Evolutionary conservation across 2,797 vertebrate species (phyloP).

Genomic region (Peromyscus aztecus): DNA sequence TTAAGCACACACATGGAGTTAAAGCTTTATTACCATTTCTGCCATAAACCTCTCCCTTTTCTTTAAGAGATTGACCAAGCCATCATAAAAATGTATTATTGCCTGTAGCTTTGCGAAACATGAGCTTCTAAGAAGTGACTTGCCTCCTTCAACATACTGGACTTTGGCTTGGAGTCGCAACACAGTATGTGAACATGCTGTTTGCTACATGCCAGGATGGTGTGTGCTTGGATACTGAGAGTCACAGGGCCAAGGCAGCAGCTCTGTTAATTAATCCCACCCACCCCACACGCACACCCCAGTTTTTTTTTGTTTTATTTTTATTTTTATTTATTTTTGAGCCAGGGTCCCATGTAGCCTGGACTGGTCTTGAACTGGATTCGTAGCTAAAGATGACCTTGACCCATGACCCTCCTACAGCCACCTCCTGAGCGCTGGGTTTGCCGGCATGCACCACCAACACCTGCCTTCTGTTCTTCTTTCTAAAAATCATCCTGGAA

Average conservation of each 20-base stretch:
- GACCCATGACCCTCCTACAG: no score
- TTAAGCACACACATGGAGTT: constrained; percentile 77
- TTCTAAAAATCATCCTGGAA: background rate
- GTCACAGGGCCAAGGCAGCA: background rate
- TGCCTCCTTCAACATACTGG: constrained; percentile 36
- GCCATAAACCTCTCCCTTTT: constrained; percentile 84
- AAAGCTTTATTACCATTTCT: constrained; percentile 81
- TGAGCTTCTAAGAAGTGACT: constrained; percentile 61
- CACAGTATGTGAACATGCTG: no score
- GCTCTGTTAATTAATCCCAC: background rate
- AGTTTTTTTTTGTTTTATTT: background rate
- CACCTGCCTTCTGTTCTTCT: no score
- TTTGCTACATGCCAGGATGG: background rate
- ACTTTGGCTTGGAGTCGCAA: background rate
- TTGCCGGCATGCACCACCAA: background rate
- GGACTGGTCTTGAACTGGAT: background rate
- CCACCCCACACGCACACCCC: background rate
- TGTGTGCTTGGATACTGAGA: background rate
- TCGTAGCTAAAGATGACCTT: background rate
- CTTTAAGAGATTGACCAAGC: constrained; percentile 80
- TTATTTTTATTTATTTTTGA: background rate
- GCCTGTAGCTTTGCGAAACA: constrained; percentile 71
- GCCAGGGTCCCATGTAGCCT: background rate
- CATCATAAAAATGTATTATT: constrained; percentile 76
- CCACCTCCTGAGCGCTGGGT: background rate